phyloP scores from a whole-genome alignment of 2,797 vertebrate genomes.

The Caiman crocodilus region DNA sequence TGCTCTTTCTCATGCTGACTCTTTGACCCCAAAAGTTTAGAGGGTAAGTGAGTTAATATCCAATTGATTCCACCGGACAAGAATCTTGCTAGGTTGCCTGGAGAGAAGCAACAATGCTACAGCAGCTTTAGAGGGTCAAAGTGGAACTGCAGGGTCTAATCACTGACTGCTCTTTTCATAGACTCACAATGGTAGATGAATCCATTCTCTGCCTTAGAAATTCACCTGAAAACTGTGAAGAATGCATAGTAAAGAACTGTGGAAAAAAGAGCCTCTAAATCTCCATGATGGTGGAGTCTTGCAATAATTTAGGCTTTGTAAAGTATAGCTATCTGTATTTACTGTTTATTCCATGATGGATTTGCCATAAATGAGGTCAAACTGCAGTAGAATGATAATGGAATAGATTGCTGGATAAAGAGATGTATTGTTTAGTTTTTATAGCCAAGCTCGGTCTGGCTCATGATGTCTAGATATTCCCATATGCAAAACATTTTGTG shows the following conservation, averaged over 20 bases:
- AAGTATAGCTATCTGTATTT: background rate
- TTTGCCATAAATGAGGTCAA: background rate
- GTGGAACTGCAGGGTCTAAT: background rate
- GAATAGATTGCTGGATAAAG: background rate
- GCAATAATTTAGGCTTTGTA: background rate
- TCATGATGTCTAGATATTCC: background rate
- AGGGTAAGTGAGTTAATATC: constrained; percentile 31
- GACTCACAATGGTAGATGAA: background rate
- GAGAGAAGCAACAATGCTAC: constrained; percentile 14
- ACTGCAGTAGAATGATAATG: background rate
- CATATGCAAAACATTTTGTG: background rate
- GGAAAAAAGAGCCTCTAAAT: background rate
- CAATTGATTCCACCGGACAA: constrained; percentile 22
- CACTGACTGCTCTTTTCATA: constrained; percentile 7
- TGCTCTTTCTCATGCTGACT: background rate
- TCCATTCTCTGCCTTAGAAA: constrained; percentile 1
- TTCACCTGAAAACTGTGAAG: background rate
- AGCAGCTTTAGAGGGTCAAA: background rate
- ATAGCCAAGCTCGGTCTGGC: background rate
- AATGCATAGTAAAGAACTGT: background rate
- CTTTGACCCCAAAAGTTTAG: constrained; percentile 22
- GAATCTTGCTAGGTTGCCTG: constrained; percentile 18
- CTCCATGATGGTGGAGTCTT: background rate
- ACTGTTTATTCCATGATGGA: background rate
- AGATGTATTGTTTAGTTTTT: background rate